phyloP scores from a whole-genome alignment of 2,113 vertebrate genomes.

The Pholis gunnellus region DNA sequence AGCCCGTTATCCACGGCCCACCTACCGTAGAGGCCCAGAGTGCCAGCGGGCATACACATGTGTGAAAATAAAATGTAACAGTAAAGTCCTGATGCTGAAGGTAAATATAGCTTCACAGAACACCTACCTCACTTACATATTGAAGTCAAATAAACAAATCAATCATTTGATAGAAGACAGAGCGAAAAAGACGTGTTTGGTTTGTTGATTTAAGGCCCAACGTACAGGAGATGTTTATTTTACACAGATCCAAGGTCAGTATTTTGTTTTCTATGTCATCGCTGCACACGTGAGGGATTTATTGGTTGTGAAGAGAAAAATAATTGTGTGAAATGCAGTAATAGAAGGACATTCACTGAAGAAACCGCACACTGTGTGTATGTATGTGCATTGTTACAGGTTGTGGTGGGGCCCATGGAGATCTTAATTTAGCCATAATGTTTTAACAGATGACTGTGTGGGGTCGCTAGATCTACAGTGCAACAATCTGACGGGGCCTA shows the following conservation, averaged over 20 bases:
- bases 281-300: constrained; percentile 25
- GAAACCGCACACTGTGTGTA: not conserved
- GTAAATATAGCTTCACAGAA: not conserved
- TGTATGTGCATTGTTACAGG: not conserved
- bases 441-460: constrained; percentile 5
- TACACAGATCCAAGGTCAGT: constrained; percentile 1
- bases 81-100: not conserved
- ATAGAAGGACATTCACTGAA: not conserved
- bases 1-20: not conserved
- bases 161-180: not conserved
- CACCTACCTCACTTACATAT: constrained; percentile 11
- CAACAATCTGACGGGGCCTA: not conserved
- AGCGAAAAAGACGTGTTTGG: not conserved
- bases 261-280: constrained; percentile 18
- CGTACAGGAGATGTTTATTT: constrained; percentile 8
- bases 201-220: constrained; percentile 14
- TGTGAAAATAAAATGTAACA: not conserved
- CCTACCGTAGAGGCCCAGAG: not conserved
- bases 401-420: not conserved
- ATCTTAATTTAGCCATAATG: not conserved
- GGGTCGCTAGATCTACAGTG: not conserved
- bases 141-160: constrained; percentile 19
- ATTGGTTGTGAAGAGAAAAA: constrained; percentile 25
- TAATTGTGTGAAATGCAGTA: not conserved
- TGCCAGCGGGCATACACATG: not conserved